phyloP scores from a whole-genome alignment of 2,113 vertebrate genomes.

The Emberiza fucata region DNA sequence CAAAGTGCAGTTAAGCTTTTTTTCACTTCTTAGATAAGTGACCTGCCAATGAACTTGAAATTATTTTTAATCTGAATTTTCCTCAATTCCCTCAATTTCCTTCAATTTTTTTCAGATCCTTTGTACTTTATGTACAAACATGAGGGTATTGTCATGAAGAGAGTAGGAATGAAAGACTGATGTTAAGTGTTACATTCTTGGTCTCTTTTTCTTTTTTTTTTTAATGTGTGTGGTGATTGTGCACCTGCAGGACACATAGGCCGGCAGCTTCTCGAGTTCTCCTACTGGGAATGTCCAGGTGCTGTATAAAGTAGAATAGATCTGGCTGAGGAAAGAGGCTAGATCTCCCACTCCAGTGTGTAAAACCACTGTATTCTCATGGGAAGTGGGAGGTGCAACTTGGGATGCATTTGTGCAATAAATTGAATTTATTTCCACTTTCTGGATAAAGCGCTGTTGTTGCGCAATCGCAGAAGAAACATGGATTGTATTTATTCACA shows the following conservation, averaged over 20 bases:
- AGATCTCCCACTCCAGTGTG: not conserved
- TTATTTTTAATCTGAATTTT: not conserved
- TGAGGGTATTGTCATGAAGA: not conserved
- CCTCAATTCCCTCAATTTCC: not conserved
- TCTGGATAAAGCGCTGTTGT: not conserved
- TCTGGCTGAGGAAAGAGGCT: not conserved
- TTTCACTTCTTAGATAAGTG: not conserved
- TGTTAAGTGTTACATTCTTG: not conserved
- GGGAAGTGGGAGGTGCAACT: not conserved
- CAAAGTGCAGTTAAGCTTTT: not conserved
- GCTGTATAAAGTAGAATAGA: not conserved
- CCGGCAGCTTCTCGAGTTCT: not conserved
- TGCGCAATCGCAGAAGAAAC: not conserved
- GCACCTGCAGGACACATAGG: accelerated
- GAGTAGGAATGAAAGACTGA: not conserved
- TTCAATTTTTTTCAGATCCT: not conserved
- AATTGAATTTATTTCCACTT: not conserved
- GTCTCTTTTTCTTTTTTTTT: not conserved
- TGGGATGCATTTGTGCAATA: not conserved
- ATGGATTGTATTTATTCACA: not conserved
- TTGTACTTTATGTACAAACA: not conserved
- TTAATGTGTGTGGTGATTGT: not conserved
- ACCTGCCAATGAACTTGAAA: not conserved
- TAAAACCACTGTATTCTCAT: not conserved
- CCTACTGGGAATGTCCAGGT: accelerated